Evolutionary conservation across 2,113 vertebrate species (phyloP).

Genomic region (Limnothrissa miodon): DNA sequence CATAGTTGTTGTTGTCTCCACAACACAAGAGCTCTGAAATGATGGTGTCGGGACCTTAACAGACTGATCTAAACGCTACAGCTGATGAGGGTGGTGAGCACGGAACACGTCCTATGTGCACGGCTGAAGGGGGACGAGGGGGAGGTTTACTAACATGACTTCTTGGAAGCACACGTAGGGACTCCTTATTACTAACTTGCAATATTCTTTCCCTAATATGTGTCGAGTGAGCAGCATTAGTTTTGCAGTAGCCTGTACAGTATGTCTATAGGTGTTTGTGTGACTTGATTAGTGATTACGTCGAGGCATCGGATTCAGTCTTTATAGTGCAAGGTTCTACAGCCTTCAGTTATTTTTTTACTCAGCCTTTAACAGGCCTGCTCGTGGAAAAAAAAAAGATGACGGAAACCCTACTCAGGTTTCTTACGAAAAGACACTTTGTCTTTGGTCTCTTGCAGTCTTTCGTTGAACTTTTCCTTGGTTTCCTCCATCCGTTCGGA

Average conservation of each 20-base stretch:
- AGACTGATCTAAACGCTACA: not conserved
- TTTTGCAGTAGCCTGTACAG: not conserved
- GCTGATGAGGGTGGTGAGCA: not conserved
- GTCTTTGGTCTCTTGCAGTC: conserved; percentile 92
- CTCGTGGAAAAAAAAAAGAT: not conserved
- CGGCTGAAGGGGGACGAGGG: not conserved
- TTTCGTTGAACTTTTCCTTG: conserved; percentile 70
- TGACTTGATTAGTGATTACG: not conserved
- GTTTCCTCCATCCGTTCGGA: conserved; percentile 63
- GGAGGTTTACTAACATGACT: not conserved
- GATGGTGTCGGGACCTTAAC: not conserved
- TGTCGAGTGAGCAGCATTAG: not conserved
- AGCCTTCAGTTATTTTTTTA: not conserved
- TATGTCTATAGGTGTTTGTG: not conserved
- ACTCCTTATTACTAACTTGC: not conserved
- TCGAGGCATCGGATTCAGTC: conserved; percentile 4
- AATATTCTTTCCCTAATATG: not conserved
- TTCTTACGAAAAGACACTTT: conserved; percentile 93
- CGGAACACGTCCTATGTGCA: not conserved
- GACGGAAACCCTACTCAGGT: conserved; percentile 67
- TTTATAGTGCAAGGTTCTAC: conserved; percentile 9
- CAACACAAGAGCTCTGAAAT: not conserved
- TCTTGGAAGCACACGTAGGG: not conserved
- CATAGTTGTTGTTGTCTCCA: not conserved
- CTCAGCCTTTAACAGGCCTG: not conserved